Evolutionary conservation across 2,113 vertebrate species (phyloP).

Genomic region (Sinocyclocheilus grahami): DNA sequence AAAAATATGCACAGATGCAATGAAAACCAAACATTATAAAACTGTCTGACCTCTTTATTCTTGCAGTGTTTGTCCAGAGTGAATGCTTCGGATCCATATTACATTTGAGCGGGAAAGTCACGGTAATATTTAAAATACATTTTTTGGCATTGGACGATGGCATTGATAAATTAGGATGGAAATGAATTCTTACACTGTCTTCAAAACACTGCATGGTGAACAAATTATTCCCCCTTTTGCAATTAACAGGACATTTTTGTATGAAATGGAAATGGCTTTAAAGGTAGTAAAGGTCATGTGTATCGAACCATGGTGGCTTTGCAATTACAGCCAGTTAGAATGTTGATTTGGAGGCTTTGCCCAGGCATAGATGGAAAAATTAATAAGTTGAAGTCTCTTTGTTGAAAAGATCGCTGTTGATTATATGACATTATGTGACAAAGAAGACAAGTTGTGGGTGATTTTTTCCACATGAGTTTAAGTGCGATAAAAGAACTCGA

Average conservation of each 20-base stretch:
- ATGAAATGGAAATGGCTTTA: conserved; percentile 79
- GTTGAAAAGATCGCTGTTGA: conserved; percentile 80
- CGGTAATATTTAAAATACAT: conserved; percentile 47
- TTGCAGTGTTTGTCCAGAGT: neutral
- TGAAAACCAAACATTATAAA: neutral
- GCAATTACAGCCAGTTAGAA: conserved; percentile 76
- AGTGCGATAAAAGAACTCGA: conserved; percentile 52
- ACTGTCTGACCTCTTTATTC: neutral
- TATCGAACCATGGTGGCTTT: conserved; percentile 76
- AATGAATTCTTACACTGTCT: conserved; percentile 75
- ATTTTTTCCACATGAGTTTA: conserved; percentile 60
- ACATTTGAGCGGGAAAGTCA: conserved; percentile 63
- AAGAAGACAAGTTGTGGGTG: conserved; percentile 66
- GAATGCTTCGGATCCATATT: conserved; percentile 56
- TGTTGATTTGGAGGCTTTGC: conserved; percentile 69
- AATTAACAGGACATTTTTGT: conserved; percentile 80
- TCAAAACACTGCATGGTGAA: conserved; percentile 69
- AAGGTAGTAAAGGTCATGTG: conserved; percentile 80
- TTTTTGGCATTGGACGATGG: conserved; percentile 73
- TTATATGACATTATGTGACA: conserved; percentile 68
- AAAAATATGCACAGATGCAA: neutral
- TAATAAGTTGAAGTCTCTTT: conserved; percentile 72
- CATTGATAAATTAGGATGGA: conserved; percentile 77
- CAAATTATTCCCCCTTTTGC: conserved; percentile 73
- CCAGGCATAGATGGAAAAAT: conserved; percentile 68